phyloP scores from a whole-genome alignment of 2,888 invertebrate genomes.

The Pardosa pseudoannulata region DNA sequence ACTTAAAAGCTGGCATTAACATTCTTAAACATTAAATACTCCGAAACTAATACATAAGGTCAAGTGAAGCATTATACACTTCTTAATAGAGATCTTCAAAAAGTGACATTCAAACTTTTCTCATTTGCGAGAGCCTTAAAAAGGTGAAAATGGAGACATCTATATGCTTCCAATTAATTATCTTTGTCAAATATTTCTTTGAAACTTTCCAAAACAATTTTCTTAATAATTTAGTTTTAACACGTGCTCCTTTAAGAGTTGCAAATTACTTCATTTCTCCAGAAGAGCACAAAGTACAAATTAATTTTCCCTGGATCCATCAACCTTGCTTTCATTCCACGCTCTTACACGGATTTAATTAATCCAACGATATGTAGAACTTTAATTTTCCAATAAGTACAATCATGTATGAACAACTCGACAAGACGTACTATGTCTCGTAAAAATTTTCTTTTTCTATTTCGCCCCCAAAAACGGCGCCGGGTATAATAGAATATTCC shows the following conservation, averaged over 20 bases:
- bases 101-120: no score
- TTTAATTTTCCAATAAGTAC: constrained; percentile 66
- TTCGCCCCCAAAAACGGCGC: not conserved
- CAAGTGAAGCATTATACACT: no score
- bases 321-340: constrained; percentile 47
- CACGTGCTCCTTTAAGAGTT: not conserved
- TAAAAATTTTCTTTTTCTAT: constrained; percentile 24
- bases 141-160: no score
- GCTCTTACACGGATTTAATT: constrained; percentile 64
- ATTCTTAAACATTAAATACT: no score
- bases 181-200: no score
- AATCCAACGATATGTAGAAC: constrained; percentile 61
- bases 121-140: no score
- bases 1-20: no score
- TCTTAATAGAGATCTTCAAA: no score
- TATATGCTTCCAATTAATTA: no score
- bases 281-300: not conserved
- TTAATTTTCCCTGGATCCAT: constrained; percentile 29
- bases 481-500: not conserved
- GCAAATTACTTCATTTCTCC: not conserved
- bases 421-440: constrained; percentile 45
- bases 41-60: no score
- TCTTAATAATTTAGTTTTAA: constrained; percentile 3
- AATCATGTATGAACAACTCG: constrained; percentile 57
- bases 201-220: not conserved